Conservation (phyloP, 2,888 invertebrate species). For the Aproaerema taeniolella region DNA sequence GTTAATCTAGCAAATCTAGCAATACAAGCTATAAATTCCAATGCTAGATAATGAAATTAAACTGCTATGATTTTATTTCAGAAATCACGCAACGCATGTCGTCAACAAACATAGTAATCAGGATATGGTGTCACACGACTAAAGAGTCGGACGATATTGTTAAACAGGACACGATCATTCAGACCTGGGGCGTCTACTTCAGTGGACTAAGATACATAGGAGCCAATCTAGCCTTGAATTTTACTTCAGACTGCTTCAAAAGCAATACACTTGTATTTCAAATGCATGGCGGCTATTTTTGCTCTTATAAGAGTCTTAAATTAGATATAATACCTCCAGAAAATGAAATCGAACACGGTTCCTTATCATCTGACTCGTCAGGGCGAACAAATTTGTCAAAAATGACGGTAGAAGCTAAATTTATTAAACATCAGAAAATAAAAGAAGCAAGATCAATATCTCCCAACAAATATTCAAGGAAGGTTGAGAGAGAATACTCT, state of each 20-base stretch:
- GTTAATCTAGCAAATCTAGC: too few species aligned
- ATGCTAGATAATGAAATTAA: too few species aligned
- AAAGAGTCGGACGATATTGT: slow-evolving; percentile 31
- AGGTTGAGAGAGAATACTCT: slow-evolving; percentile 57
- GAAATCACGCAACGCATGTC: slow-evolving; percentile 68
- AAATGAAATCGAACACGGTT: slow-evolving; percentile 60
- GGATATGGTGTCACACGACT: slow-evolving; percentile 65
- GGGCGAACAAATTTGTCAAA: slow-evolving; percentile 53
- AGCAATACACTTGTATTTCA: slow-evolving; percentile 89
- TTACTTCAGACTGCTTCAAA: slow-evolving; percentile 81
- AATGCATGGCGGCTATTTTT: slow-evolving; percentile 92
- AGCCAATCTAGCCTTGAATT: slow-evolving; percentile 81
- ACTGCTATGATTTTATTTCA: too few species aligned
- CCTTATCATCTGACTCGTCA: slow-evolving; percentile 61
- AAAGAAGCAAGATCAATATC: slow-evolving; percentile 63
- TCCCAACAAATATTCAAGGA: slow-evolving; percentile 49
- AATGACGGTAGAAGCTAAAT: slow-evolving; percentile 51
- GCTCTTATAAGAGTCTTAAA: slow-evolving; percentile 75
- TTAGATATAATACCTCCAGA: slow-evolving; percentile 68
- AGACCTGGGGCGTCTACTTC: slow-evolving; percentile 92
- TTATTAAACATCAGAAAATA: slow-evolving; percentile 41
- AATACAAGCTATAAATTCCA: too few species aligned
- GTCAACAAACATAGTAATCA: slow-evolving; percentile 62
- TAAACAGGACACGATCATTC: slow-evolving; percentile 77
- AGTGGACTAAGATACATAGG: slow-evolving; percentile 88